Evolutionary conservation across 2,113 vertebrate genomes (phyloP).

Genomic region (Hydropotes inermis): DNA sequence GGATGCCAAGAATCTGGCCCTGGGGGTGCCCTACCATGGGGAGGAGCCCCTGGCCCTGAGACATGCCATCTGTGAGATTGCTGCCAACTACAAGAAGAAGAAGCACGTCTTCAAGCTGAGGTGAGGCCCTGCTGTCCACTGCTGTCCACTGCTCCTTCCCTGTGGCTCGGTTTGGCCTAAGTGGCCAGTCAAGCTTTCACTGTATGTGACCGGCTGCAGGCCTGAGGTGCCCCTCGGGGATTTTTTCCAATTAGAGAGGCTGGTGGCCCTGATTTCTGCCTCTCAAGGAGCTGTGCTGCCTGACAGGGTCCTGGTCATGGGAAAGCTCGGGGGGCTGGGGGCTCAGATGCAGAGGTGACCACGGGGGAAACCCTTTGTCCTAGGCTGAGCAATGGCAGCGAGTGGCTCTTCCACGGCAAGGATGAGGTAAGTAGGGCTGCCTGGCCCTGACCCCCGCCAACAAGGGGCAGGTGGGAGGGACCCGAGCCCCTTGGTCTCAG

Average conservation of each 20-base stretch:
- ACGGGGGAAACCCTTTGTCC: constrained; percentile 10
- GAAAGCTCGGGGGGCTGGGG: not conserved
- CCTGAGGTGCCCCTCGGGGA: not conserved
- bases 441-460: not conserved
- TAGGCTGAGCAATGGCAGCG: constrained; percentile 92
- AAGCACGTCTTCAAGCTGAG: constrained; percentile 94
- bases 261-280: not conserved
- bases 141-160: not conserved
- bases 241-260: not conserved
- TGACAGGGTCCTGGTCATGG: not conserved
- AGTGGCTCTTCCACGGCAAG: constrained; percentile 97
- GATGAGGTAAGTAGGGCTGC: constrained; percentile 89
- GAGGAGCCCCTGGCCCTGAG: constrained; percentile 89
- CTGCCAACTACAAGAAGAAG: constrained; percentile 95
- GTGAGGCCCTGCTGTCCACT: constrained; percentile 83
- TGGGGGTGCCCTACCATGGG: constrained; percentile 89
- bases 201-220: not conserved
- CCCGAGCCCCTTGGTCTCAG: not conserved
- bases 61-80: constrained; percentile 89
- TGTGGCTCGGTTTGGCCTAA: not conserved
- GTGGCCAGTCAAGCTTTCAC: not conserved
- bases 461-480: not conserved
- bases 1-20: constrained; percentile 90
- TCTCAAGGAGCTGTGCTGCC: not conserved
- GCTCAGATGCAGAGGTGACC: not conserved